phyloP scores from a whole-genome alignment of 2,888 invertebrate species.

The Athalia circularis region DNA sequence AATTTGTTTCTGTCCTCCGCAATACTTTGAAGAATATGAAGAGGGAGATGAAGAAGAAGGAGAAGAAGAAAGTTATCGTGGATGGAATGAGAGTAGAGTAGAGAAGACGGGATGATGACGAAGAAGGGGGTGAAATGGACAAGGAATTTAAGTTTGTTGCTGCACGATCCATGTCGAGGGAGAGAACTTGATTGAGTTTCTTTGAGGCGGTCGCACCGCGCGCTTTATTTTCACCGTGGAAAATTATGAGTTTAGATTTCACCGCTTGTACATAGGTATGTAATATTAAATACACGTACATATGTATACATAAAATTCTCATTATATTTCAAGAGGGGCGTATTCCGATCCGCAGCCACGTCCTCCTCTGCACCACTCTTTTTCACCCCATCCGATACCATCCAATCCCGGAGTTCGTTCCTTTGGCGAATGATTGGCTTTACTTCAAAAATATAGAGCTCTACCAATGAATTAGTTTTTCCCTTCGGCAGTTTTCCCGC shows the following conservation, averaged over 20 bases:
- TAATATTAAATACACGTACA: background rate
- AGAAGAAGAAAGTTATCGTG: slow-evolving; percentile 39
- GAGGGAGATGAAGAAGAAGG: too few relatives aligned
- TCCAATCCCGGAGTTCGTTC: slow-evolving; percentile 9
- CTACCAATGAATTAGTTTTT: slow-evolving; percentile 8
- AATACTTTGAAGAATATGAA: slow-evolving; percentile 24
- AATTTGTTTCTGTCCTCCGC: slow-evolving; percentile 39
- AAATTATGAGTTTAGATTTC: slow-evolving; percentile 56
- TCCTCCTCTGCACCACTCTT: background rate
- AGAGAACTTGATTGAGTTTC: slow-evolving; percentile 54
- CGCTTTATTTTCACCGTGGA: slow-evolving; percentile 63
- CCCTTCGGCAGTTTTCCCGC: too few relatives aligned
- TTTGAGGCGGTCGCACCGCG: slow-evolving; percentile 50
- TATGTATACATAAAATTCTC: slow-evolving; percentile 28
- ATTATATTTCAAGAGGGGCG: slow-evolving; percentile 33
- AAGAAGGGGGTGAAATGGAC: slow-evolving; percentile 56
- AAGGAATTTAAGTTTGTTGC: slow-evolving; percentile 65
- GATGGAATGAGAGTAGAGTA: slow-evolving; percentile 28
- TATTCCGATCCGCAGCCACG: background rate
- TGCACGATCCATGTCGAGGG: slow-evolving; percentile 42
- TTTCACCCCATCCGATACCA: background rate
- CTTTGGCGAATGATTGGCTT: background rate
- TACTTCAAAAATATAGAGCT: background rate
- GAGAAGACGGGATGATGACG: slow-evolving; percentile 63
- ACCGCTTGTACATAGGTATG: slow-evolving; percentile 15